Percentiles rank a stretch among this genome's conserved stretches.
Evolutionary conservation across 2,888 invertebrate species (phyloP).

Genomic region (Brachyptera risi): DNA sequence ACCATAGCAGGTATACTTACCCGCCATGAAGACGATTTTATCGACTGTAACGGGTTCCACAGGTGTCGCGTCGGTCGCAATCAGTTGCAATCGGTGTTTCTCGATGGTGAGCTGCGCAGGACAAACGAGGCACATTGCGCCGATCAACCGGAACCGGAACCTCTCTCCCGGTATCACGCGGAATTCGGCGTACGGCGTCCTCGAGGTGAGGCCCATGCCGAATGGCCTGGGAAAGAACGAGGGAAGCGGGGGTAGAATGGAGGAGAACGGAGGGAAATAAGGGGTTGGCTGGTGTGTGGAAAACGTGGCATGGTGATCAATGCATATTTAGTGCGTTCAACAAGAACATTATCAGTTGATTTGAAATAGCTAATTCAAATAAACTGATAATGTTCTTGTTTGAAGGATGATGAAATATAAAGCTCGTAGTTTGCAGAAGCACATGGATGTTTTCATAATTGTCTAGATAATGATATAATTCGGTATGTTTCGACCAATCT

Average conservation of each 20-base stretch:
- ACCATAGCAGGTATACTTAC: background rate
- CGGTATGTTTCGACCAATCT: too few species aligned
- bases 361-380: too few species aligned
- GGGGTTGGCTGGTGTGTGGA: conserved; percentile 1
- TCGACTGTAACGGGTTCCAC: conserved; percentile 45
- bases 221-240: background rate
- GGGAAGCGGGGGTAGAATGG: background rate
- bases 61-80: conserved; percentile 52
- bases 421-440: too few species aligned
- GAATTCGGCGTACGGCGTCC: conserved; percentile 34
- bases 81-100: conserved; percentile 49
- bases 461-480: too few species aligned
- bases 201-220: background rate
- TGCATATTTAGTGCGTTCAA: too few species aligned
- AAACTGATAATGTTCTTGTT: too few species aligned
- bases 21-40: conserved; percentile 8
- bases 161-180: conserved; percentile 46
- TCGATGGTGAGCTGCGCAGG: conserved; percentile 49
- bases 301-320: too few species aligned
- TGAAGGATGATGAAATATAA: too few species aligned
- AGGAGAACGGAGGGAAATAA: background rate
- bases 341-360: too few species aligned
- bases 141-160: conserved; percentile 54
- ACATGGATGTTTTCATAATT: too few species aligned
- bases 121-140: conserved; percentile 53